Conservation (phyloP, 2,797 vertebrate species). For the Sebastolobus alascanus region DNA sequence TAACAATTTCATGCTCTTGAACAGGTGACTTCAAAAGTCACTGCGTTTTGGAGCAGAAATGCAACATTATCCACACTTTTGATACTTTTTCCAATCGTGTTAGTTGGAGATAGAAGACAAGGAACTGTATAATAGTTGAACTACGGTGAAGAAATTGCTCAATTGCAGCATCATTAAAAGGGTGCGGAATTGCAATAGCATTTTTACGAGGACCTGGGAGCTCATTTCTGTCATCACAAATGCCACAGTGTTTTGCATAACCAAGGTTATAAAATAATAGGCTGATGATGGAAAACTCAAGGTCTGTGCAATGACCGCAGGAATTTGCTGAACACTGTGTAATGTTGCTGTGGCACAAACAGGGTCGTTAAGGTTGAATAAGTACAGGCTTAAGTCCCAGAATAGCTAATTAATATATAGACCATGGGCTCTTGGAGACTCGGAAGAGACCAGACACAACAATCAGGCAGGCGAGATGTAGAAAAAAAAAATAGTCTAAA, state of each 20-base stretch:
- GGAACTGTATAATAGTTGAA: constrained; percentile 1
- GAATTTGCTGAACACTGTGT: constrained; percentile 57
- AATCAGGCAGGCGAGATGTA: constrained; percentile 4
- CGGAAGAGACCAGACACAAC: constrained; percentile 36
- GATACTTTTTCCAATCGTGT: constrained; percentile 1
- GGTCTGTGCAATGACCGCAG: constrained; percentile 53
- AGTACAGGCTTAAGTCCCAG: constrained; percentile 49
- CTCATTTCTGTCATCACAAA: constrained; percentile 59
- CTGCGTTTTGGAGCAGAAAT: constrained; percentile 2
- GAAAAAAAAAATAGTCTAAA: constrained; percentile 6
- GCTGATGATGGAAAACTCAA: constrained; percentile 64
- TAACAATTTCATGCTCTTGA: background rate
- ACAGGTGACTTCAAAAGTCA: constrained; percentile 21
- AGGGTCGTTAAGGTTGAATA: constrained; percentile 61
- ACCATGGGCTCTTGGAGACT: constrained; percentile 25
- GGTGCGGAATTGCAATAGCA: constrained; percentile 2
- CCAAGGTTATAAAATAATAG: constrained; percentile 67
- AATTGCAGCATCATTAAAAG: constrained; percentile 43
- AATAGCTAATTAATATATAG: constrained; percentile 63
- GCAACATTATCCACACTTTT: constrained; percentile 10
- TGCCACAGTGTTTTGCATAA: constrained; percentile 64
- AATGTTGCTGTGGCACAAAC: constrained; percentile 50
- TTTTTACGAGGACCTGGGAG: constrained; percentile 47
- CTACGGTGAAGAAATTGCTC: constrained; percentile 12
- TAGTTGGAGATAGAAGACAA: background rate